These are phyloP conservation scores for Pogonus chalceus DNA, from an alignment of 1,140 invertebrate genomes.

Conservation along the genomic window DNA sequence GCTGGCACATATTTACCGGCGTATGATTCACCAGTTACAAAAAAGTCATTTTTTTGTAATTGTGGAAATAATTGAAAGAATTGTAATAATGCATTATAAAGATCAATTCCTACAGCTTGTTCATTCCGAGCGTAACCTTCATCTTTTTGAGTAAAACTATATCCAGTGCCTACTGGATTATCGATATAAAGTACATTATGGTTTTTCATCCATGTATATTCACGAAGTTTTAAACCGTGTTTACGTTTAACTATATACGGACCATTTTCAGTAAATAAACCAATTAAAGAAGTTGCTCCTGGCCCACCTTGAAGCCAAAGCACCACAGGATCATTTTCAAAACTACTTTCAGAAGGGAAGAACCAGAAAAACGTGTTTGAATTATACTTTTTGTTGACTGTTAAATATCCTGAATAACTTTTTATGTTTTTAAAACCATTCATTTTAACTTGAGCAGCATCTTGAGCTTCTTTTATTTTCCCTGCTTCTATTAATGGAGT, in stretches of 20 bases:
- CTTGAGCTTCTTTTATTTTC: slow-evolving; percentile 36
- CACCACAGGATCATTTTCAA: slow-evolving; percentile 47
- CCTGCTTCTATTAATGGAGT: slow-evolving; percentile 42
- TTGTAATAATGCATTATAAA: slow-evolving; percentile 54
- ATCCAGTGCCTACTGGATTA: slow-evolving; percentile 77
- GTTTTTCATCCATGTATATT: slow-evolving; percentile 60
- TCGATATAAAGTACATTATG: slow-evolving; percentile 75
- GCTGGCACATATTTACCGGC: slow-evolving; percentile 75
- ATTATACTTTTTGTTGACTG: slow-evolving; percentile 51
- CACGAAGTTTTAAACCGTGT: slow-evolving; percentile 37
- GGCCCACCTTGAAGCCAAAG: slow-evolving; percentile 72
- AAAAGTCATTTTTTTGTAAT: slow-evolving; percentile 54
- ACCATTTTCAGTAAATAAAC: slow-evolving; percentile 62
- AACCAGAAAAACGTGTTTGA: slow-evolving; percentile 74
- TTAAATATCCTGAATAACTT: slow-evolving; percentile 57
- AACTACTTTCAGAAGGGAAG: slow-evolving; percentile 48
- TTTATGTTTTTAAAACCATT: slow-evolving; percentile 23
- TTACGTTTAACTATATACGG: slow-evolving; percentile 41
- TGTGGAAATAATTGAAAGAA: slow-evolving; percentile 66
- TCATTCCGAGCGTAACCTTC: slow-evolving; percentile 53
- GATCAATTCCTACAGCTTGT: slow-evolving; percentile 50
- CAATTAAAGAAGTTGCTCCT: slow-evolving; percentile 57
- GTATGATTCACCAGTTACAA: slow-evolving; percentile 76
- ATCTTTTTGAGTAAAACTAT: slow-evolving; percentile 57
- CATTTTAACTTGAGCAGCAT: slow-evolving; percentile 21